Conservation (phyloP, 1,140 invertebrate species). For the Cotesia glomerata region DNA sequence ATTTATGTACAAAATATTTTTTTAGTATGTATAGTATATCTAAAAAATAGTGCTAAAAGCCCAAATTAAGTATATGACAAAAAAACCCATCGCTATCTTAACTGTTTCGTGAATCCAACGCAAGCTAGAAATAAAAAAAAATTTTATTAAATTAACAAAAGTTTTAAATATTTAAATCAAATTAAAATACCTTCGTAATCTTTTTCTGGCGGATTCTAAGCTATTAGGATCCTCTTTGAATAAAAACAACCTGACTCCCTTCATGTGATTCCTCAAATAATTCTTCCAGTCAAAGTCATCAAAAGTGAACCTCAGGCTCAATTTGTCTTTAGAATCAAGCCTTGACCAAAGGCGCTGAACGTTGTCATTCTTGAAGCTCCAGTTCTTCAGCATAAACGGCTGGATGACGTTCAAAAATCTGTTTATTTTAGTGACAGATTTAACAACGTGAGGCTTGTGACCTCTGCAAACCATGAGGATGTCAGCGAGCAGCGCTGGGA, state of each 20-base stretch:
- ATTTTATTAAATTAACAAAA: neutral
- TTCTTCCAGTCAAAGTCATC: conserved; percentile 71
- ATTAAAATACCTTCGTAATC: conserved; percentile 66
- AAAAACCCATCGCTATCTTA: conserved; percentile 40
- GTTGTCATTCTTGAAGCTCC: conserved; percentile 74
- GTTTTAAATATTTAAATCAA: neutral
- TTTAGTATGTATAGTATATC: neutral
- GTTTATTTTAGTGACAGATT: conserved; percentile 77
- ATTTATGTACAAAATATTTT: neutral
- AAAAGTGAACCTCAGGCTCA: conserved; percentile 75
- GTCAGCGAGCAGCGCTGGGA: conserved; percentile 71
- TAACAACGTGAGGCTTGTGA: conserved; percentile 71
- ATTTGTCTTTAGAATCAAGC: conserved; percentile 67
- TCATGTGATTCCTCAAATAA: conserved; percentile 71
- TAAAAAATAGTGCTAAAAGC: conserved; percentile 20
- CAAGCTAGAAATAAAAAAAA: conserved; percentile 57
- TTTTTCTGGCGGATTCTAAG: conserved; percentile 66
- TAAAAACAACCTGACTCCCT: conserved; percentile 71
- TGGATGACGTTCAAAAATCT: conserved; percentile 74
- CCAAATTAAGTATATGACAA: conserved; percentile 43
- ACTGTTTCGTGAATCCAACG: conserved; percentile 62
- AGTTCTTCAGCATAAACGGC: conserved; percentile 76
- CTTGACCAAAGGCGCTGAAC: conserved; percentile 65
- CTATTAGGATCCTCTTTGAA: conserved; percentile 75
- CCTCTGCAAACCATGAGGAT: conserved; percentile 64